These are phyloP conservation scores for Spilogale gracilis DNA, from an alignment of 2,113 vertebrate species.

Conservation along the genomic window DNA sequence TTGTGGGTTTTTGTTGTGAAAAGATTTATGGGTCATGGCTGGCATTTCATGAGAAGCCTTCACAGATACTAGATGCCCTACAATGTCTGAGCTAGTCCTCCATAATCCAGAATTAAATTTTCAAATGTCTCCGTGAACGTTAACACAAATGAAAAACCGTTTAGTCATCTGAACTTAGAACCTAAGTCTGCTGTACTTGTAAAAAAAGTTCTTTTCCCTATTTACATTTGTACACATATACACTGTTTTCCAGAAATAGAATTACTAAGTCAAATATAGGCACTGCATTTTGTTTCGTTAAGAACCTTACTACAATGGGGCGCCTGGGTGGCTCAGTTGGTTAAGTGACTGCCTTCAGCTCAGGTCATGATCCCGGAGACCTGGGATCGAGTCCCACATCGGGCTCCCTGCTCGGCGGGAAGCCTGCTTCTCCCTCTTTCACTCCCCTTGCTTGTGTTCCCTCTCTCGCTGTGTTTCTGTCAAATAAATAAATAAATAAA, in stretches of 20 bases:
- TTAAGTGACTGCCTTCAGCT: no score
- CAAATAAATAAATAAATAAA: no score
- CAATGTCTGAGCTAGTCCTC: conserved; percentile 6
- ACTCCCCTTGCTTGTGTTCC: no score
- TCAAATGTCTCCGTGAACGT: conserved; percentile 34
- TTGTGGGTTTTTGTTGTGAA: conserved; percentile 37
- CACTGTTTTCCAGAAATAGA: conserved; percentile 15
- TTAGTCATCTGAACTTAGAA: conserved; percentile 42
- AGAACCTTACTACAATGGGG: conserved; percentile 21
- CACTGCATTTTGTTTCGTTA: conserved; percentile 54
- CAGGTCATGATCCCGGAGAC: no score
- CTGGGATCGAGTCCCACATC: no score
- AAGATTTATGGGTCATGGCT: neutral
- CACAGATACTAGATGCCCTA: neutral
- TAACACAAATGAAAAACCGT: conserved; percentile 45
- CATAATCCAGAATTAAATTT: conserved; percentile 46
- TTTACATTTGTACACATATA: neutral
- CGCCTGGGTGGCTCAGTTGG: no score
- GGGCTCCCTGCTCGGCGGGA: no score
- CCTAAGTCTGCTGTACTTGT: conserved; percentile 35
- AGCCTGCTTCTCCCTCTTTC: no score
- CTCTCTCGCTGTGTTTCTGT: no score
- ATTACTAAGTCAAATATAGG: conserved; percentile 35
- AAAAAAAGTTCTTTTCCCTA: conserved; percentile 11
- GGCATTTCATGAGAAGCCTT: conserved; percentile 30